Evolutionary conservation across 2,888 invertebrate genomes (phyloP), one percentile per base, ranked within the genome.

Genomic region (Habrosyne pyritoides): DNA sequence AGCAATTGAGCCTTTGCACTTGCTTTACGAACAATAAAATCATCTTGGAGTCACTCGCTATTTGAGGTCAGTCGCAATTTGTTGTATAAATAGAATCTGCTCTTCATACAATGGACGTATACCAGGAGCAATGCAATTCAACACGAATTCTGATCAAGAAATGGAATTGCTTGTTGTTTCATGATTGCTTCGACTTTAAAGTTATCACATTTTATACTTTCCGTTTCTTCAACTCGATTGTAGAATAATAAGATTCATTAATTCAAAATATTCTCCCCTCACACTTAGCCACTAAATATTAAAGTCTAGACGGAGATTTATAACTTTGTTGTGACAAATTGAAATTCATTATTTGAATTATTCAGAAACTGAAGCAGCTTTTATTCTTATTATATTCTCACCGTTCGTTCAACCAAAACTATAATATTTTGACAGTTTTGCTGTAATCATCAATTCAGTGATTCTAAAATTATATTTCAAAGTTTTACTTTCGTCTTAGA

Each of bases 41-140:
- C 67, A 63, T 66, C 57, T 61, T 58, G 52, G 57, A 62, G 61
- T 57, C 64, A 48, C 36, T 53, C 60, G 63, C 60, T 61, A 75
- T 78, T n/a, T 72, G 77, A 64, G 84, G 84, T 84, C 85, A 80
- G 54, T 67, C 73, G 53, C 75, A 69, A 68, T 70, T 69, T 64
- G 57, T 42, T 47, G 51, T 66, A 60, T 61, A 63, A 65, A 69
- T 67, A 69, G 63, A 64, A 64, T 50, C 47, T 42, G 28, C 26
- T 22, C 33, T 21, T 28, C 50, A 30, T 28, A 50, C 50, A 50
- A 21, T 49, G 18, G 18, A 14, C 10, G 14, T 28, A 36, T 10
- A 10, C 36, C 26, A 10, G 21, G 21, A 21, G 21, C 47, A 12
- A 12, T 21, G 24, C 48, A 26, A n/a, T 48, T 24, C 24, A n/a